Conservation (phyloP, 1,140 invertebrate genomes). For the Cryptotermes secundus region DNA sequence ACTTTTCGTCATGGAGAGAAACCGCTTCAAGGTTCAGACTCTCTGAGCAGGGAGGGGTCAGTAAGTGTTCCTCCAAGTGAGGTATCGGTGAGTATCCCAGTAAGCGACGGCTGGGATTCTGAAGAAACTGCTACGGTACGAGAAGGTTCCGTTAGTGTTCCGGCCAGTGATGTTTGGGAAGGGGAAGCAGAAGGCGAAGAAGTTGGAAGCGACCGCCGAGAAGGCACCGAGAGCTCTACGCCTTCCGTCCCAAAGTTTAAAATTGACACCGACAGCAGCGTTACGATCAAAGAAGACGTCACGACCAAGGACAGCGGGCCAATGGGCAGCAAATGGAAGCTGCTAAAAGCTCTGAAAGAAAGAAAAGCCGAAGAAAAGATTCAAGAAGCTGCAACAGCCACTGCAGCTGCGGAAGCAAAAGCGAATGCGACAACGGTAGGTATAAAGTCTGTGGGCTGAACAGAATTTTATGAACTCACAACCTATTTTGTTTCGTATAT, state of each 20-base stretch:
- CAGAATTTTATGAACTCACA: not conserved
- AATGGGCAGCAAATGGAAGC: constrained; percentile 82
- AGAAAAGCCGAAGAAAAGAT: constrained; percentile 83
- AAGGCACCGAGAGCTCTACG: constrained; percentile 36
- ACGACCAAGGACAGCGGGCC: constrained; percentile 48
- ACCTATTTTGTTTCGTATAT: too few species aligned
- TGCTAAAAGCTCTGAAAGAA: constrained; percentile 84
- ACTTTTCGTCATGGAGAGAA: constrained; percentile 41
- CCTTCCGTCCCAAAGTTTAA: constrained; percentile 33
- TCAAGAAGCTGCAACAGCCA: constrained; percentile 62
- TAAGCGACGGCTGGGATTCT: constrained; percentile 45
- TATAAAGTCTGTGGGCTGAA: not conserved
- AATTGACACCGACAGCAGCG: not conserved
- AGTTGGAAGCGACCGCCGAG: not conserved
- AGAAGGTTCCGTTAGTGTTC: constrained; percentile 45
- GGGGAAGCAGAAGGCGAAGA: constrained; percentile 3
- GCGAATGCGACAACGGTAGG: not conserved
- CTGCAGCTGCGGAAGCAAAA: constrained; percentile 46
- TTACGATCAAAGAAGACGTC: not conserved
- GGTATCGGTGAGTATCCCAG: constrained; percentile 47
- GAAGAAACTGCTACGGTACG: constrained; percentile 42
- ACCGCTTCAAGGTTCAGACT: constrained; percentile 45
- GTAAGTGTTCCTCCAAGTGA: constrained; percentile 48
- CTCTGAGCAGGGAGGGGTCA: constrained; percentile 48
- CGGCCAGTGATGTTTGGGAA: constrained; percentile 36